Evolutionary conservation across 2,113 vertebrate species (phyloP).

Genomic region (Pachypanchax playfairii): DNA sequence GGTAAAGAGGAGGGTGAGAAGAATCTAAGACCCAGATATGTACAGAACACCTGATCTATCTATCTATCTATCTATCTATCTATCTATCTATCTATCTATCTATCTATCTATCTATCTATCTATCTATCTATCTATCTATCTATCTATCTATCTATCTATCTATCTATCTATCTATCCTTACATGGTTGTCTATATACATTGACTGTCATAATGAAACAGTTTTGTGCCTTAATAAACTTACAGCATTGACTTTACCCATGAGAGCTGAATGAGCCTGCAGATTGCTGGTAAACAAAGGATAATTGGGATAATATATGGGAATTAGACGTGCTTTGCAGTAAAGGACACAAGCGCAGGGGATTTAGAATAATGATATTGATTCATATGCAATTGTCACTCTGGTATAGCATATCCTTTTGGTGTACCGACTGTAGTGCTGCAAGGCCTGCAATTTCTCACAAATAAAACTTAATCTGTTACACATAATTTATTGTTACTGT

Average conservation of each 20-base stretch:
- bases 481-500: conserved; percentile 20
- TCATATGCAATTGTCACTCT: conserved; percentile 53
- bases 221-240: conserved; percentile 60
- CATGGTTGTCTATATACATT: conserved; percentile 45
- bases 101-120: conserved; percentile 44
- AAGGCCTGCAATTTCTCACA: conserved; percentile 5
- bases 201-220: conserved; percentile 51
- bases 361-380: conserved; percentile 44
- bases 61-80: conserved; percentile 44
- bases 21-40: conserved; percentile 25
- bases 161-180: neutral
- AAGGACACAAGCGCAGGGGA: conserved; percentile 51
- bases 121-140: conserved; percentile 40
- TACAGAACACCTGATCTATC: conserved; percentile 26
- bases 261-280: conserved; percentile 58
- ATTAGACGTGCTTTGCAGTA: conserved; percentile 52
- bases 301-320: conserved; percentile 66
- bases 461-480: conserved; percentile 21
- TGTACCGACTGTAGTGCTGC: conserved; percentile 15
- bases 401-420: conserved; percentile 23
- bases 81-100: conserved; percentile 52
- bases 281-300: conserved; percentile 67
- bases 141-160: conserved; percentile 20
- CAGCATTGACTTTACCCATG: conserved; percentile 57
- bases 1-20: conserved; percentile 32